These are phyloP conservation scores for Australoheros scitulus DNA, from an alignment of 2,113 vertebrate genomes.

Conservation along the genomic window DNA sequence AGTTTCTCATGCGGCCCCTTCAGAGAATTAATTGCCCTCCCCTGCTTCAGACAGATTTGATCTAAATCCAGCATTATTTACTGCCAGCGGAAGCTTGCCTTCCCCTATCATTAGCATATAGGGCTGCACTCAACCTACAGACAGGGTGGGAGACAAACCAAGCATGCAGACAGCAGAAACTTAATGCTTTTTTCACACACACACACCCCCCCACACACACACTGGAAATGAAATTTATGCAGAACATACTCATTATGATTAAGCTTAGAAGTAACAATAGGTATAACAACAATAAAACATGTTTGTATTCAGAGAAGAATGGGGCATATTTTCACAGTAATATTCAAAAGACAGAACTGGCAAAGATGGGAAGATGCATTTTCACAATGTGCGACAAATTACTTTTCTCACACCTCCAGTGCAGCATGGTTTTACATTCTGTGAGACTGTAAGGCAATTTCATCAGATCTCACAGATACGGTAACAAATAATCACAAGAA, in stretches of 20 bases:
- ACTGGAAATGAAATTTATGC: neutral
- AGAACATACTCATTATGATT: neutral
- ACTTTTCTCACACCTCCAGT: constrained; percentile 4
- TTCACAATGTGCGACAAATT: constrained; percentile 20
- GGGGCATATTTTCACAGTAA: constrained; percentile 7
- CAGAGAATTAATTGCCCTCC: neutral
- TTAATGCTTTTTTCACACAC: neutral
- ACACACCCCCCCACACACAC: too few species aligned
- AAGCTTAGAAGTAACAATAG: neutral
- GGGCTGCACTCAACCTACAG: neutral
- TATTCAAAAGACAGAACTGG: constrained; percentile 22
- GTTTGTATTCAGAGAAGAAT: constrained; percentile 21
- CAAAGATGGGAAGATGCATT: constrained; percentile 21
- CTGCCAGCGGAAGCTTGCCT: neutral
- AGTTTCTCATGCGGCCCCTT: neutral
- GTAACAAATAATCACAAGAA: constrained; percentile 51
- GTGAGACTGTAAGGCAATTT: constrained; percentile 7
- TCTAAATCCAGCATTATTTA: neutral
- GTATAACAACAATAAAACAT: neutral
- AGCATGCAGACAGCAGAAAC: neutral
- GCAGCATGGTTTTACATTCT: constrained; percentile 23
- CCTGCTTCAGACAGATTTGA: neutral
- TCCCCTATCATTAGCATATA: neutral
- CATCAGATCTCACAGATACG: constrained; percentile 29
- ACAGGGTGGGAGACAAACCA: neutral